Evolutionary conservation across 2,797 vertebrate genomes (phyloP), one percentile per base, ranked within the genome.

Genomic region (Lutjanus campechanus): DNA sequence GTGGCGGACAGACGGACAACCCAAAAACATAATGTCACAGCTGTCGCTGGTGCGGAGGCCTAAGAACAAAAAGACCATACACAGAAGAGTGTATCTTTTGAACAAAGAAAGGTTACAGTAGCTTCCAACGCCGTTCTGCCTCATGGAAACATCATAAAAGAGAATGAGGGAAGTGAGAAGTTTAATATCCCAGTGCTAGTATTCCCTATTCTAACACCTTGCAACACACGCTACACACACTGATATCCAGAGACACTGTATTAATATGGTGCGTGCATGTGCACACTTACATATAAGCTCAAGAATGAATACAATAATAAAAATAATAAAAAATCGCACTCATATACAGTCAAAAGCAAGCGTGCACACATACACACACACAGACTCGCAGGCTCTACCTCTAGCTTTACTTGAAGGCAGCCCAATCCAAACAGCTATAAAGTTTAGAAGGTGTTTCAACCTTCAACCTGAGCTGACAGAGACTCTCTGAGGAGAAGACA

Each of bases 391-490:
- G 8, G 60, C 40, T 55, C 62, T 58, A 59, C 73, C 36, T 69
- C 66, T 8, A 51, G 69, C 46, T 84, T 67, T 49, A 80, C 76
- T 79, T 88, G 78, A 86, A 85, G 67, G 82, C 56, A 22, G 68
- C 58, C 88, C 89, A 92, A 84, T 44, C 60, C 62, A 89, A 91
- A 90, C 88, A 87, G 74, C 77, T 49, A 77, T 87, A 80, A 87
- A 83, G 81, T 88, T 82, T 83, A 81, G 79, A 87, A 88, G 88
- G 90, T 91, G 90, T 85, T 88, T 90, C 82, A 91, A 90, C 88
- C 88, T 91, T 86, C 79, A 88, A 81, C 84, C 83, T 59, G 19
- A 89, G 60, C 88, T 85, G 91, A 89, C 85, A 69, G 69, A 83
- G 58, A 80, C 69, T 65, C 82, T 86, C 84, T 3, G 77, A 80